Percentiles rank a stretch among this genome's conserved stretches.
These are phyloP conservation scores for Rhynchonycteris naso DNA, from an alignment of 2,797 vertebrate genomes.

Conservation along the genomic window DNA sequence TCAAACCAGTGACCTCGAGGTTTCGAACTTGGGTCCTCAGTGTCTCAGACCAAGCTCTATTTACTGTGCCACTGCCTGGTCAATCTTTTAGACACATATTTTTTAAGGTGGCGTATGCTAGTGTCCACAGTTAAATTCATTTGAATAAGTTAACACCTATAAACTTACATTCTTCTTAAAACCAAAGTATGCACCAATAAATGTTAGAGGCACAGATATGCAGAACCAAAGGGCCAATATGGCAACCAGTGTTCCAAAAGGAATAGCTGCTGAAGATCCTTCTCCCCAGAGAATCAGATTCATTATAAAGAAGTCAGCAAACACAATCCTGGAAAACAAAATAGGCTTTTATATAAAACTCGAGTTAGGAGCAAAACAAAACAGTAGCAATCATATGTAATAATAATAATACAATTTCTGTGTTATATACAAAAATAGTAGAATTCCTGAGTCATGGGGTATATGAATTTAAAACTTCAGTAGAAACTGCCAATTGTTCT, in stretches of 20 bases:
- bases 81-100: background rate
- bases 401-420: background rate
- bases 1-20: too few relatives aligned
- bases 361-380: slow-evolving; percentile 51
- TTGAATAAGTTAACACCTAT: background rate
- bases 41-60: too few relatives aligned
- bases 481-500: background rate
- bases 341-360: slow-evolving; percentile 58
- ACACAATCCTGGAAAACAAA: slow-evolving; percentile 91
- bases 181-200: slow-evolving; percentile 95
- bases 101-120: slow-evolving; percentile 8
- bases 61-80: too few relatives aligned
- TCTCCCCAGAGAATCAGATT: slow-evolving; percentile 97
- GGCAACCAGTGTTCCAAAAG: slow-evolving; percentile 94
- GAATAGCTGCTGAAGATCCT: slow-evolving; percentile 95
- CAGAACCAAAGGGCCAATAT: slow-evolving; percentile 97
- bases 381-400: background rate
- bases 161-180: slow-evolving; percentile 95
- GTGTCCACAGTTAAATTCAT: background rate
- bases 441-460: background rate
- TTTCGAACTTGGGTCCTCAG: too few relatives aligned
- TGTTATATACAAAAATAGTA: background rate
- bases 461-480: slow-evolving; percentile 27
- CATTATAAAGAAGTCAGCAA: slow-evolving; percentile 97
- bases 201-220: slow-evolving; percentile 95